phyloP scores from a whole-genome alignment of 2,113 vertebrate genomes.

The Ginglymostoma cirratum region DNA sequence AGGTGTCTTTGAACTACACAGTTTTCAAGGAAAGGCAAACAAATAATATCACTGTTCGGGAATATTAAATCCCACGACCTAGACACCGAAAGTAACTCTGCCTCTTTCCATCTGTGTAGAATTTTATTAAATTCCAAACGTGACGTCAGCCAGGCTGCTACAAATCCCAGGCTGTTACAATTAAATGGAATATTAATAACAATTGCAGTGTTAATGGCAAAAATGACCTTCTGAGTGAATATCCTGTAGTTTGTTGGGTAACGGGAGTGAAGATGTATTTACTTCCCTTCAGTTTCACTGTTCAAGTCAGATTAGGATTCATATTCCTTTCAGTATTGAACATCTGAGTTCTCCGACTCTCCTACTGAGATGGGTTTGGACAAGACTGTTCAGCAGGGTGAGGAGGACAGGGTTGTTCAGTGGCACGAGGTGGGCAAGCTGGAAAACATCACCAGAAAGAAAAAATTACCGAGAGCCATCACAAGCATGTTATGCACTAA shows the following conservation, averaged over 20 bases:
- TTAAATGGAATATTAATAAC: constrained; percentile 14
- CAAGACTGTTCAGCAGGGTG: neutral
- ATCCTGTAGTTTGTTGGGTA: neutral
- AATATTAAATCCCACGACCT: neutral
- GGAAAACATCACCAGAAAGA: neutral
- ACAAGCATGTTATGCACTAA: neutral
- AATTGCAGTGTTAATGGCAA: neutral
- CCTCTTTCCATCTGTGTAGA: neutral
- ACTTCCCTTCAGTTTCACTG: neutral
- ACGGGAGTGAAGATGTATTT: neutral
- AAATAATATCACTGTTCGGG: neutral
- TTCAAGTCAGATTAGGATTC: neutral
- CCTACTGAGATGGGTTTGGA: neutral
- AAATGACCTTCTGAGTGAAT: neutral
- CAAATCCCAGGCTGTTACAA: neutral
- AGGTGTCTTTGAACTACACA: neutral
- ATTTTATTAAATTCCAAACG: constrained; percentile 5
- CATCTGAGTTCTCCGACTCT: neutral
- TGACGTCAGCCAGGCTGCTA: neutral
- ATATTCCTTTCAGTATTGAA: neutral
- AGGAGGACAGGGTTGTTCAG: neutral
- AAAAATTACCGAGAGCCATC: neutral
- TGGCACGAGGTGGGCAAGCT: neutral
- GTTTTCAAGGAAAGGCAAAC: neutral
- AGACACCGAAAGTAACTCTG: neutral